Conservation (phyloP, 2,113 vertebrate species). For the Addax nasomaculatus region DNA sequence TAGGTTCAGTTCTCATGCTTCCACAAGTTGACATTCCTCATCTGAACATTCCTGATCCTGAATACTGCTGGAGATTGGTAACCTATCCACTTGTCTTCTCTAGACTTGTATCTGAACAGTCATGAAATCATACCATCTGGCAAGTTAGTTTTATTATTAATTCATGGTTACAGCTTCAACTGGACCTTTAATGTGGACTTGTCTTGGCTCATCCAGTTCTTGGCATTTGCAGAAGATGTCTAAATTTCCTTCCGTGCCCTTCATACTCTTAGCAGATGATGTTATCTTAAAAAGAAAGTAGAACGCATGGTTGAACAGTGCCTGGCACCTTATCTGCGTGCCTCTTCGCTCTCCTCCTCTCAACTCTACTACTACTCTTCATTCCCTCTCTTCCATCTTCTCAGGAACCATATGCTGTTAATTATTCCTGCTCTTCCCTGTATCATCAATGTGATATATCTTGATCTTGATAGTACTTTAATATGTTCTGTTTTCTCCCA, state of each 20-base stretch:
- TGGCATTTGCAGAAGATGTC: not conserved
- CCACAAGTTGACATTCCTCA: not conserved
- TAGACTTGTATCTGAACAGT: not conserved
- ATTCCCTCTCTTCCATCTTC: not conserved
- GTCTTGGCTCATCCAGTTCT: not conserved
- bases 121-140: not conserved
- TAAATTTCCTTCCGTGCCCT: not conserved
- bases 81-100: not conserved
- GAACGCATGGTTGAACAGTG: not conserved
- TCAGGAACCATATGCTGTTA: not conserved
- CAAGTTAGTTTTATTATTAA: not conserved
- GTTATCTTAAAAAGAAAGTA: not conserved
- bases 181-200: not conserved
- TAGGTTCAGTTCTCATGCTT: not conserved
- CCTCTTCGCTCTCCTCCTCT: not conserved
- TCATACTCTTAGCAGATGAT: not conserved
- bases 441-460: not conserved
- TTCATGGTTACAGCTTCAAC: not conserved
- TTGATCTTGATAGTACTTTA: not conserved
- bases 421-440: not conserved
- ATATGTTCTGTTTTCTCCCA: not conserved
- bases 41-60: not conserved
- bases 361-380: not conserved
- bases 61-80: not conserved
- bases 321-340: not conserved